These are phyloP conservation scores for Forbesichthys agassizii DNA, from an alignment of 2,113 vertebrate species.

Conservation along the genomic window DNA sequence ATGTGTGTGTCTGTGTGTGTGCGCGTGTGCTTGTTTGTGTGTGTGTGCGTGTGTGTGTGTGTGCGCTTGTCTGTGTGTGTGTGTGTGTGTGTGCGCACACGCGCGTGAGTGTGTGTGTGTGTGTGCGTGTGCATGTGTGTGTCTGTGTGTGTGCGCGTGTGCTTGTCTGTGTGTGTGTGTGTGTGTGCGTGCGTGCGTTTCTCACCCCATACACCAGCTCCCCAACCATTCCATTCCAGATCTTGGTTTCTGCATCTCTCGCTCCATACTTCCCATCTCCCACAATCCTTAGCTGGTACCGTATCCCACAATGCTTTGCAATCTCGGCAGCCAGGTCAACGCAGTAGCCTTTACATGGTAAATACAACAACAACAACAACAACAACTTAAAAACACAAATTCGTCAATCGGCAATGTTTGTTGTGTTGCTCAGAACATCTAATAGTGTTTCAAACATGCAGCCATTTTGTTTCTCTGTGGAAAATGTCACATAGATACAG, in stretches of 20 bases:
- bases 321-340: conserved; percentile 96
- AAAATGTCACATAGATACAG: no score
- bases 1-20: background rate
- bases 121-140: background rate
- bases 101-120: conserved; percentile 24
- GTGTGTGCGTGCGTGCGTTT: conserved; percentile 23
- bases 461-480: no score
- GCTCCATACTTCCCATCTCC: conserved; percentile 97
- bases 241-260: conserved; percentile 96
- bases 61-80: background rate
- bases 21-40: background rate
- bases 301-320: conserved; percentile 96
- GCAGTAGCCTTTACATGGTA: conserved; percentile 89
- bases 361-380: background rate
- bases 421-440: no score
- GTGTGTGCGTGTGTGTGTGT: conserved; percentile 26
- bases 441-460: no score
- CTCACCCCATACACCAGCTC: conserved; percentile 98
- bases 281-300: conserved; percentile 94
- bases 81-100: background rate
- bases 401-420: no score
- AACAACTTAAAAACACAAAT: no score
- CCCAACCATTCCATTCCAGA: conserved; percentile 99
- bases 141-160: background rate
- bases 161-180: background rate